Evolutionary conservation across 2,888 invertebrate species (phyloP).

Genomic region (Hirtodrosophila confusa): DNA sequence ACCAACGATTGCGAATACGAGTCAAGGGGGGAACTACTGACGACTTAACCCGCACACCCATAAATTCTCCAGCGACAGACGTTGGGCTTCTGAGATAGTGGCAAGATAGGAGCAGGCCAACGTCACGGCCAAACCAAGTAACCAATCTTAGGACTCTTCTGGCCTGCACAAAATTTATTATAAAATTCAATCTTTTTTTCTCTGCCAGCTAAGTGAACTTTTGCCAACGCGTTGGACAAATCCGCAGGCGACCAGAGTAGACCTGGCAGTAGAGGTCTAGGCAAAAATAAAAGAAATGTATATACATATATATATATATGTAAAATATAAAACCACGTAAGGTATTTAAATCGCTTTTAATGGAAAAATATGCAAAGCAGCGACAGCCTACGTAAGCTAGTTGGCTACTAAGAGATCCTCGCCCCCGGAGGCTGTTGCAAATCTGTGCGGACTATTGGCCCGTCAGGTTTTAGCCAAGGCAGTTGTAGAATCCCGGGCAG

Average conservation of each 20-base stretch:
- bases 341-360: conserved; percentile 78
- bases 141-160: conserved; percentile 52
- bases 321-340: conserved; percentile 50
- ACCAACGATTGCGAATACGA: neutral
- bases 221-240: conserved; percentile 59
- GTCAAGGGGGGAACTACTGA: conserved; percentile 46
- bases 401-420: conserved; percentile 34
- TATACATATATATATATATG: conserved; percentile 11
- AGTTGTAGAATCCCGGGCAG: conserved; percentile 9
- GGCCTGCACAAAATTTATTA: conserved; percentile 68
- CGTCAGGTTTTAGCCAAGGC: conserved; percentile 26
- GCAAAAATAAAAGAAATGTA: conserved; percentile 32
- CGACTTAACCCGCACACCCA: conserved; percentile 69
- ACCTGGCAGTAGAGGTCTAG: conserved; percentile 25
- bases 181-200: conserved; percentile 69
- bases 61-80: conserved; percentile 54
- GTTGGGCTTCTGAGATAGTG: conserved; percentile 20
- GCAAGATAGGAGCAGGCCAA: conserved; percentile 37
- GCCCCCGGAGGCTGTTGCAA: conserved; percentile 46
- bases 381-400: conserved; percentile 57
- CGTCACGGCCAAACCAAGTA: conserved; percentile 15
- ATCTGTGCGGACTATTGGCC: conserved; percentile 67
- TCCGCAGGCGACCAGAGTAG: conserved; percentile 38
- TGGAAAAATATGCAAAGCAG: conserved; percentile 78
- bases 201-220: conserved; percentile 43